Evolutionary conservation across 2,113 vertebrate species (phyloP).

Genomic region (Poeciliopsis prolifica): DNA sequence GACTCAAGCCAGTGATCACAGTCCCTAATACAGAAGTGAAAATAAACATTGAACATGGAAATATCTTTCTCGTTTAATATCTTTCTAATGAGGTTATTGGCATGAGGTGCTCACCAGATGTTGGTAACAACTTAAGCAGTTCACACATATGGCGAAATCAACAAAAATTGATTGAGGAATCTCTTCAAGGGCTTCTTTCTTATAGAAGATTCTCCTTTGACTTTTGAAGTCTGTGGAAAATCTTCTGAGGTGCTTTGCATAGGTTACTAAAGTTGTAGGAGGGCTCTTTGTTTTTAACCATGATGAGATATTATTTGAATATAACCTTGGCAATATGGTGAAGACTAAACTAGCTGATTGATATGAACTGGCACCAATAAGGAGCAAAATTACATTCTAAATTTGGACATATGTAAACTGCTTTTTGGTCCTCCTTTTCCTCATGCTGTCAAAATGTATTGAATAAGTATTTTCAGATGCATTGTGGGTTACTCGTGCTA

Average conservation of each 20-base stretch:
- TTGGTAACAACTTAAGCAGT: neutral
- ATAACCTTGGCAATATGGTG: too few species aligned
- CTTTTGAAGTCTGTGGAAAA: too few species aligned
- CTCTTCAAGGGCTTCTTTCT: too few species aligned
- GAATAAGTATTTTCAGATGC: too few species aligned
- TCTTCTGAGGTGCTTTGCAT: too few species aligned
- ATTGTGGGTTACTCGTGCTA: too few species aligned
- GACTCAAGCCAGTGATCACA: constrained; percentile 39
- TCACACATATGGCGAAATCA: neutral
- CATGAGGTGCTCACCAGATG: neutral
- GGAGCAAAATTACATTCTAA: neutral
- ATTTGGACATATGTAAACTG: neutral
- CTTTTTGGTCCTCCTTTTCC: neutral
- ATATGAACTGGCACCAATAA: neutral
- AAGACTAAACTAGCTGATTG: neutral
- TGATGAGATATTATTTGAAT: too few species aligned
- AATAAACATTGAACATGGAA: neutral
- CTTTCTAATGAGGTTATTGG: neutral
- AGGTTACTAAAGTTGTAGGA: too few species aligned
- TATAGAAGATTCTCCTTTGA: too few species aligned
- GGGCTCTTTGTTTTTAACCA: too few species aligned
- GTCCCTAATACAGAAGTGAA: constrained; percentile 3
- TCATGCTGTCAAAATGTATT: neutral
- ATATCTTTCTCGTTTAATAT: neutral
- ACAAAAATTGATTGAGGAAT: neutral